phyloP scores from a whole-genome alignment of 2,797 vertebrate genomes.

The Valencia hispanica region DNA sequence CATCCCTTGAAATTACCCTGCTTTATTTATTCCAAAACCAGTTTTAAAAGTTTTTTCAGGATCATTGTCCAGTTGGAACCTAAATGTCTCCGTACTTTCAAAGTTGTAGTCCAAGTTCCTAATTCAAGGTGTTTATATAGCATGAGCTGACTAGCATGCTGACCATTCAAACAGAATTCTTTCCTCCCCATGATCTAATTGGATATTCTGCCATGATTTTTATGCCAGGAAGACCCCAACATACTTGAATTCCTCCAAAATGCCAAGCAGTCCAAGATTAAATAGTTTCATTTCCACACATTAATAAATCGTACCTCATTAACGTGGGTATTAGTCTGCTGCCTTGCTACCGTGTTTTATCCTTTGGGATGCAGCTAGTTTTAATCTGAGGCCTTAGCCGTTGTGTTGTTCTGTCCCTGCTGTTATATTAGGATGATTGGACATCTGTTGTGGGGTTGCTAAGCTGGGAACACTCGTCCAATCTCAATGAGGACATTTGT shows the following conservation, averaged over 20 bases:
- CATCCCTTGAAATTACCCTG: not conserved
- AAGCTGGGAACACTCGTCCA: constrained; percentile 62
- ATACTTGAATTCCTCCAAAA: not conserved
- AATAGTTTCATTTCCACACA: constrained; percentile 16
- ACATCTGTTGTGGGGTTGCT: constrained; percentile 70
- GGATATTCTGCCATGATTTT: not conserved
- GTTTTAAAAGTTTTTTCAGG: not conserved
- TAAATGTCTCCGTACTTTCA: not conserved
- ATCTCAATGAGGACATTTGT: constrained; percentile 59
- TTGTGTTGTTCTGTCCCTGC: constrained; percentile 70
- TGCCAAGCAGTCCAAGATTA: constrained; percentile 4
- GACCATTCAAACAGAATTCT: not conserved
- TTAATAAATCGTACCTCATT: constrained; percentile 41
- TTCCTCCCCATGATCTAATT: not conserved
- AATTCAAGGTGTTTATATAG: not conserved
- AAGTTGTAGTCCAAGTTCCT: not conserved
- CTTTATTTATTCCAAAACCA: not conserved
- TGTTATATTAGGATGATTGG: constrained; percentile 78
- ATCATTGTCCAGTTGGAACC: not conserved
- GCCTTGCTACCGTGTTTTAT: constrained; percentile 38
- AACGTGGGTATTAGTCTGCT: constrained; percentile 39
- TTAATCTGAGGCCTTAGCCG: constrained; percentile 65
- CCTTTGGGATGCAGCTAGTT: constrained; percentile 61
- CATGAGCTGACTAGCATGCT: not conserved
- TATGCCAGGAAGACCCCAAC: not conserved